phyloP scores from a whole-genome alignment of 2,113 vertebrate species.

The Cyphomyrus discorhynchus region DNA sequence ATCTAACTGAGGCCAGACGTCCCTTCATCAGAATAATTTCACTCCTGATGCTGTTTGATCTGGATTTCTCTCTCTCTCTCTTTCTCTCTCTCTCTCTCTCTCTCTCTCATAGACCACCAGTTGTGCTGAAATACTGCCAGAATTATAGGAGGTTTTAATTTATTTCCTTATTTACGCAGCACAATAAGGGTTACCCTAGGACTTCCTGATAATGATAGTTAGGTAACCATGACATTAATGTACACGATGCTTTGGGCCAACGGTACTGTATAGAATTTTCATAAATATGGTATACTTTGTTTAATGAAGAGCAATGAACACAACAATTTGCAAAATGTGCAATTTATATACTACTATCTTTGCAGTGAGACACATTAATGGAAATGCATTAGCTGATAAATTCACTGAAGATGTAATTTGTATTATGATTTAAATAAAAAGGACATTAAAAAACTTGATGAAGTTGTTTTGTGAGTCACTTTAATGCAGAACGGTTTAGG shows the following conservation, averaged over 20 bases:
- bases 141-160: constrained; percentile 49
- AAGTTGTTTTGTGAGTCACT: not conserved
- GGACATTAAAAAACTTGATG: not conserved
- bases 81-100: constrained; percentile 38
- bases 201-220: constrained; percentile 48
- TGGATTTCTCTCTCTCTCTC: constrained; percentile 40
- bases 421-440: not conserved
- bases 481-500: not conserved
- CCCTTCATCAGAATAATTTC: constrained; percentile 38
- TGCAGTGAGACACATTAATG: not conserved
- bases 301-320: not conserved
- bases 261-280: constrained; percentile 27
- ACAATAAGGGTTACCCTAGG: constrained; percentile 43
- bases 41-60: constrained; percentile 37
- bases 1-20: constrained; percentile 20
- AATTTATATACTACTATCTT: not conserved
- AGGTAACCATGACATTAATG: constrained; percentile 48
- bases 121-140: constrained; percentile 51
- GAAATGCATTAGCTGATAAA: not conserved
- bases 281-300: not conserved
- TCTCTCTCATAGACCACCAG: constrained; percentile 55
- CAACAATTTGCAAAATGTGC: not conserved
- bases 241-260: constrained; percentile 34
- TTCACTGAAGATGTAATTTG: not conserved
- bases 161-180: constrained; percentile 50